Evolutionary conservation across 2,888 invertebrate species (phyloP), one percentile per base, ranked within the genome.

Genomic region (Matsumyia berberina): DNA sequence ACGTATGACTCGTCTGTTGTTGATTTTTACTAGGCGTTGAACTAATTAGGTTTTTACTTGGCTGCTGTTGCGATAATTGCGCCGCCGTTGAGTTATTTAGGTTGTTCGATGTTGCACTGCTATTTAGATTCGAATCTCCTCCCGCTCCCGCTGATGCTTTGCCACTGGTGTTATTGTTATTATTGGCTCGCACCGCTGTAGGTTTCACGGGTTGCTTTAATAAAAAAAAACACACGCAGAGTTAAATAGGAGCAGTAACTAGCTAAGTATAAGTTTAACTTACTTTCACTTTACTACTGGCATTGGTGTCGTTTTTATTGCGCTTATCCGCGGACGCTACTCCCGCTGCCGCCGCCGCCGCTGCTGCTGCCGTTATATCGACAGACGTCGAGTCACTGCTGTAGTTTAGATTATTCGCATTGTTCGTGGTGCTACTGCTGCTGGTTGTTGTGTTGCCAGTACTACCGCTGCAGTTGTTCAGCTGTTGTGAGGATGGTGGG

Each of bases 141-240:
- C 91, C 92, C 92, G 90, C 92, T 90, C 89, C 92, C 90, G 90
- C 91, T 91, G 90, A 91, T 92, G 91, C 90, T 46, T 78, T 86
- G 90, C 91, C 91, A 19, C 85, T 92, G 90, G 91, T 74, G 37
- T 90, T 90, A 60, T 88, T 89, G 67, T 88, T 89, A 64, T 88
- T 89, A 74, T 86, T 94, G 92, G 95, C 95, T 92, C 95, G 94
- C 88, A 97, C 95, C 88, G 97, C 96, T 90, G 95, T 95, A 86
- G 97, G 97, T 93, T 97, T 97, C 88, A 97, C 95, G 91, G 96
- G 96, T 96, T 96, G 93, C 88, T 94, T 92, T 87, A 78, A 86
- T 89, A 89, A 72, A 88, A 83, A 55, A 7, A 12, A 78, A 33
- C 78, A 74, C 87, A 88, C 86, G 73, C 81, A 64, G 39, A 29